Percentiles rank a stretch among this genome's conserved stretches.
Conservation (phyloP, 2,888 invertebrate genomes). For the Neoscelio sp. region DNA sequence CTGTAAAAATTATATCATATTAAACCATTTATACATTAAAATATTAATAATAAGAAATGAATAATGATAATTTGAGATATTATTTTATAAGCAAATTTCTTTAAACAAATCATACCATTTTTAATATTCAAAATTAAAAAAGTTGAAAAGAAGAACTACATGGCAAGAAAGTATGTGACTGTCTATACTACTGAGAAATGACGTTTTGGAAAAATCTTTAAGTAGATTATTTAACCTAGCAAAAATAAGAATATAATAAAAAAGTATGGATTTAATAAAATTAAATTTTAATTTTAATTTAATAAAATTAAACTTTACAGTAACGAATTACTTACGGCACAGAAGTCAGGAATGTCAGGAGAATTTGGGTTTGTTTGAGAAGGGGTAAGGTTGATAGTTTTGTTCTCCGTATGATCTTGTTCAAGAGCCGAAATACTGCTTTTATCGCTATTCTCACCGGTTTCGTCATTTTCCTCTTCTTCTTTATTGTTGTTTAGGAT, state of each 20-base stretch:
- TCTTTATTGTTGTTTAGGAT: conserved; percentile 9
- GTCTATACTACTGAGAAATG: no score
- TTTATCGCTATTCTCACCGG: conserved; percentile 46
- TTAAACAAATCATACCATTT: conserved; percentile 23
- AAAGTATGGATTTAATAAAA: no score
- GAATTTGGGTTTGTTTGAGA: conserved; percentile 40
- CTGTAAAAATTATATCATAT: conserved; percentile 38
- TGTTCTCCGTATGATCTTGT: conserved; percentile 38
- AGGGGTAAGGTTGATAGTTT: conserved; percentile 41
- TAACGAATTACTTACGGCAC: conserved; percentile 24
- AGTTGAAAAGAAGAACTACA: background rate
- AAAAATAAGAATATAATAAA: conserved; percentile 1
- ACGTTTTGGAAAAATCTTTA: background rate
- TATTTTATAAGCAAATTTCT: background rate
- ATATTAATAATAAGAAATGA: no score
- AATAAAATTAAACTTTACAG: no score
- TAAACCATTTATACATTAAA: no score
- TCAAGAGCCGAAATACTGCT: conserved; percentile 40
- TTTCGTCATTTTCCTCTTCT: conserved; percentile 15
- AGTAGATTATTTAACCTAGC: background rate
- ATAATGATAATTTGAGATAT: no score
- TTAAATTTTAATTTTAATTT: no score
- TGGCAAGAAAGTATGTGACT: background rate
- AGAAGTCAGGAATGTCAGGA: conserved; percentile 32
- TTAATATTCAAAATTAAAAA: conserved; percentile 29